A percentile compares a stretch with the other conserved stretches of the same genome.
These are phyloP conservation scores for Cassiopea andromeda DNA, from an alignment of 30 jellyfish, hydroid and myxozoan genomes.

Conservation along the genomic window DNA sequence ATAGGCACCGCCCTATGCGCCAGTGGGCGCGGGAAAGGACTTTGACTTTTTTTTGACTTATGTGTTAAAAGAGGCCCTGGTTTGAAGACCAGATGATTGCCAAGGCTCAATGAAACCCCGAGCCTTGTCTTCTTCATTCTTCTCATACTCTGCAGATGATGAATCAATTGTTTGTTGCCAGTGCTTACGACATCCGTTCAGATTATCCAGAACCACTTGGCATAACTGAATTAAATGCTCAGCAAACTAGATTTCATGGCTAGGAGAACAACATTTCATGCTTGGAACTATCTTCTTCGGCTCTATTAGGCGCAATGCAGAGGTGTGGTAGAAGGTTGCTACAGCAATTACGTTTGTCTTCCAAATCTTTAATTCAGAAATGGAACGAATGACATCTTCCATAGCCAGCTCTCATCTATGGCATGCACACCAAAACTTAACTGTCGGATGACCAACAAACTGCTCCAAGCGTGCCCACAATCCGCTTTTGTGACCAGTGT, in stretches of 20 bases:
- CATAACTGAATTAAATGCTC: constrained; percentile 11
- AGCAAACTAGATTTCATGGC: not conserved
- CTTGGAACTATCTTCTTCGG: not conserved
- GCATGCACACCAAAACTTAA: constrained; percentile 23
- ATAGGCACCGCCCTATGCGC: too few relatives aligned
- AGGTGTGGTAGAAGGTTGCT: not conserved
- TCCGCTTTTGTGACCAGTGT: constrained; percentile 28
- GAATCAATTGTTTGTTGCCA: constrained; percentile 16
- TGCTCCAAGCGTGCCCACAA: constrained; percentile 11
- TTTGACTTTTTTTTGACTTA: too few relatives aligned
- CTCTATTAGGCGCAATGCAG: not conserved
- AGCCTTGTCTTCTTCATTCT: constrained; percentile 7
- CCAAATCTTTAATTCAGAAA: constrained; percentile 20
- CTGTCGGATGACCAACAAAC: constrained; percentile 4
- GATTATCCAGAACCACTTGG: constrained; percentile 30
- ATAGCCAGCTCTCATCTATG: constrained; percentile 48
- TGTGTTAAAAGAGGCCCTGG: not conserved
- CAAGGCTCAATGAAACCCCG: constrained; percentile 13
- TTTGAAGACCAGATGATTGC: constrained; percentile 14
- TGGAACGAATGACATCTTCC: constrained; percentile 33
- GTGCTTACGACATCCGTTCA: constrained; percentile 29
- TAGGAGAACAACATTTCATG: not conserved
- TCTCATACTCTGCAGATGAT: constrained; percentile 43
- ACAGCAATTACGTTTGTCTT: not conserved
- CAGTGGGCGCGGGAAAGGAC: too few relatives aligned